Conservation (phyloP, 2,888 invertebrate species). For the Drosophila atripex region DNA sequence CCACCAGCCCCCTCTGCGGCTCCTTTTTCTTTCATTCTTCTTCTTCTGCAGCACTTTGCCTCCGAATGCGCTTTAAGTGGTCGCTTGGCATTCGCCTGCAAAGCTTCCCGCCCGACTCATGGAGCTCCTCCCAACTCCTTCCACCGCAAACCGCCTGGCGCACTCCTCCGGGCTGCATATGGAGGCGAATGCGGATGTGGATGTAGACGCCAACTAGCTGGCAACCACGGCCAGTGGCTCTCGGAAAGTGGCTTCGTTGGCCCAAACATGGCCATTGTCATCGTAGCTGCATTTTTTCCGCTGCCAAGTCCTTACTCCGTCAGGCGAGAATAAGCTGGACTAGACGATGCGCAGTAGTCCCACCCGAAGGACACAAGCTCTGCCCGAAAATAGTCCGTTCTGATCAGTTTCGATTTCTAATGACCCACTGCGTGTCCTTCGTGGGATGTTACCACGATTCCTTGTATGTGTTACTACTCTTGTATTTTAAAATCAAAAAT, state of each 20-base stretch:
- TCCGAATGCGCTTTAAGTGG: slow-evolving; percentile 55
- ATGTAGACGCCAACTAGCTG: slow-evolving; percentile 54
- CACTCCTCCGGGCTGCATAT: slow-evolving; percentile 10
- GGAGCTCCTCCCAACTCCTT: slow-evolving; percentile 9
- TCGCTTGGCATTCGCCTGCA: slow-evolving; percentile 56
- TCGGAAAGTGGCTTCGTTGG: slow-evolving; percentile 42
- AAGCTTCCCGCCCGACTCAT: slow-evolving; percentile 29
- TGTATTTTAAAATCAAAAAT: no score
- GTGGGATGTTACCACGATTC: no score
- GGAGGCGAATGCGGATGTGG: slow-evolving; percentile 42
- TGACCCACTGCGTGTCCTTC: not conserved
- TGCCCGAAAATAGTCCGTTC: not conserved
- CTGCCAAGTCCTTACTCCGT: slow-evolving; percentile 40
- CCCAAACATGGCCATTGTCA: slow-evolving; percentile 57
- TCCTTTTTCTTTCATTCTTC: slow-evolving; percentile 9
- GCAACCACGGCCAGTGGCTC: slow-evolving; percentile 33
- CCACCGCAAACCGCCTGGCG: not conserved
- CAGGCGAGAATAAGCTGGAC: slow-evolving; percentile 7
- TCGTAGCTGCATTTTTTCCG: slow-evolving; percentile 25
- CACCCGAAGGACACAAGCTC: not conserved
- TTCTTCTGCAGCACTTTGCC: slow-evolving; percentile 29
- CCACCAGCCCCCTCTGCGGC: slow-evolving; percentile 8
- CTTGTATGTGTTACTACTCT: no score
- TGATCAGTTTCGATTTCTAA: not conserved
- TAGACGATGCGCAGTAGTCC: slow-evolving; percentile 16